Evolutionary conservation across 30 jellyfish, hydroid and myxozoan species (phyloP), one percentile per base, ranked within the genome.

Genomic region (Nemopilema nomurai): DNA sequence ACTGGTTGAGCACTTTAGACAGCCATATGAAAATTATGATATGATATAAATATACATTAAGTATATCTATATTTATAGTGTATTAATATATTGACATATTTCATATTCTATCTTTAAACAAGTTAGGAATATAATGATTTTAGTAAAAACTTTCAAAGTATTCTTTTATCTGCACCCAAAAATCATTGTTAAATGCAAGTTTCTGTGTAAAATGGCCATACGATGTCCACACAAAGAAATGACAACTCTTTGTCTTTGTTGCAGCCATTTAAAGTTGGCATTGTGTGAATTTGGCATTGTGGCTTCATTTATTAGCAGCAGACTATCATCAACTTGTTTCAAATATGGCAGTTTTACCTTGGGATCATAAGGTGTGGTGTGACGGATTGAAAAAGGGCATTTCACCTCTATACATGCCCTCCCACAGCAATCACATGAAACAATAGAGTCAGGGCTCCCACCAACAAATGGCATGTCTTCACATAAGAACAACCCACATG

Each of bases 231-330:
- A 79, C 81, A 52, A 76, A 51, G 76, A 87, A 87, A 53, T 76
- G 69, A 52, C 96, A 67, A 18, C 20, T 29, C 24, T 77, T 67
- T 63, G 50, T 51, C 29, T 65, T 53, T 51, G 92, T 53, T 18
- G 87, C 79, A 52, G 82, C 96, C 88, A 78, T 87, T 78, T 78
- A 73, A 8, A 78, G 28, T 4, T 87, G 87, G 72, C 87, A 78
- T 32, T 78, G 92, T 18, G 88, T 67, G 30, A 64, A 68, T 20
- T 79, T 78, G 24, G 24, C 50, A 28, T 87, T n/a, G n/a, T 92
- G 41, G 22, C 33, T 33, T 33, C 23, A 24, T 68, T 63, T 23
- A 67, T 18, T 24, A 50, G 19, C 22, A 49, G 62, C 22, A 49
- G 62, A 16, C 22, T 51, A 67, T 41, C 81, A 28, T 68, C 57